Base-by-base conservation (phyloP, 2,797 vertebrate genomes). In the Epinephelus malabaricus region DNA sequence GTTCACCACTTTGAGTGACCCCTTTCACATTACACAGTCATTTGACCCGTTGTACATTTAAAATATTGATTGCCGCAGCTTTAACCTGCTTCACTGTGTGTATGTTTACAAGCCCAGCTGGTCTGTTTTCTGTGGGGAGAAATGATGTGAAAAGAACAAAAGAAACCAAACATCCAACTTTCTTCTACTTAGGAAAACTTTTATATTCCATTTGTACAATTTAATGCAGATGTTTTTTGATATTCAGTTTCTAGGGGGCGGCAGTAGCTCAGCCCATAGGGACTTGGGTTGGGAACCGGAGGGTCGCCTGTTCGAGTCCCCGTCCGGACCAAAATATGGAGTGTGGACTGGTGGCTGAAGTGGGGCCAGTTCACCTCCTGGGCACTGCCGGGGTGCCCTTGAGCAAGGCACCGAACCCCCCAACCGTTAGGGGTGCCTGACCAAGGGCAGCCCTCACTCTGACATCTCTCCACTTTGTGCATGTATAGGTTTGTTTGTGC, bases 51-150 rank as follows among this genome's bases (percentile, higher is more conserved):
- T 30, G 12, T 15, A 30, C 25, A 34, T 58, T 38, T 47, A 34
- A 69, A 18, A 55, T 43, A 68, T 25, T 55, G 21, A 55, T 43
- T 56, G 18, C 23, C n/a, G 43, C 23, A 51, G 30, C 30, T 71
- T 49, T 49, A 60, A 23, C 17, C 21, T 55, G 27, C 27, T 58
- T 21, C 14, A 25, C 13, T 27, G 2, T 45, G 38, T 12, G 13
- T 5, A 15, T 14, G 17, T 30, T 8, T 60, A 21, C 11, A 34
- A 43, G 25, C 12, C n/a, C 38, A 61, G 45, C 38, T 23, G 6
- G 6, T 61, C 38, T 43, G n/a, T 12, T 47, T 63, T 4, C 10
- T 46, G 59, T 61, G 10, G 6, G 12, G 18, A 50, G 5, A 62
- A 51, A 45, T 8, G 1, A 27, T 25, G 21, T n/a, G 43, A 54